Conservation (phyloP, 2,113 vertebrate genomes). For the Trogon surrucura region DNA sequence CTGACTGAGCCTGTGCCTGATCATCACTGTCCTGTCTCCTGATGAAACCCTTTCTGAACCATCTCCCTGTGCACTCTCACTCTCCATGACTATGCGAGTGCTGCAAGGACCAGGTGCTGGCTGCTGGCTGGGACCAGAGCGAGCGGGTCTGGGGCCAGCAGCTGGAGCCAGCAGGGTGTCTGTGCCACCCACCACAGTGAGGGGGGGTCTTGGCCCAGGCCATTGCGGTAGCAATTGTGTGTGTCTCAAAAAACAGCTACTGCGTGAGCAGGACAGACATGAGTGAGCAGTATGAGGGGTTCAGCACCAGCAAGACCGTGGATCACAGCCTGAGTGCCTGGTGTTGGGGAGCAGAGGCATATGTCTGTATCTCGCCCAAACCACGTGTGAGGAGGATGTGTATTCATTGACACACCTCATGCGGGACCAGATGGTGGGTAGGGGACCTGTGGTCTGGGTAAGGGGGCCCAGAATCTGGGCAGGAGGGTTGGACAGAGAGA, state of each 20-base stretch:
- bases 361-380: not conserved
- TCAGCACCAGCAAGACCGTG: not conserved
- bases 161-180: not conserved
- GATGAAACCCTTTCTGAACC: not conserved
- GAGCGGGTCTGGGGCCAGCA: not conserved
- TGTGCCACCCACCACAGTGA: not conserved
- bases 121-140: not conserved
- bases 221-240: rapidly evolving
- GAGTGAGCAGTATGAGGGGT: not conserved
- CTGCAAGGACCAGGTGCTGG: not conserved
- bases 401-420: not conserved
- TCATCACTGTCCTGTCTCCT: not conserved
- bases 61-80: no score
- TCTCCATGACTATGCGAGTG: no score
- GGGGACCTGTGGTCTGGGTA: rapidly evolving
- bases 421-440: rapidly evolving
- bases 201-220: no score
- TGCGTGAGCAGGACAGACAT: no score
- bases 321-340: not conserved
- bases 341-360: not conserved
- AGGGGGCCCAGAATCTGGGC: not conserved
- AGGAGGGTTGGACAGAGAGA: not conserved
- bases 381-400: rapidly evolving
- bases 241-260: not conserved
- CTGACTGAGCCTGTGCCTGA: not conserved